phyloP scores from a whole-genome alignment of 2,888 invertebrate genomes.

The Villa cingulata region DNA sequence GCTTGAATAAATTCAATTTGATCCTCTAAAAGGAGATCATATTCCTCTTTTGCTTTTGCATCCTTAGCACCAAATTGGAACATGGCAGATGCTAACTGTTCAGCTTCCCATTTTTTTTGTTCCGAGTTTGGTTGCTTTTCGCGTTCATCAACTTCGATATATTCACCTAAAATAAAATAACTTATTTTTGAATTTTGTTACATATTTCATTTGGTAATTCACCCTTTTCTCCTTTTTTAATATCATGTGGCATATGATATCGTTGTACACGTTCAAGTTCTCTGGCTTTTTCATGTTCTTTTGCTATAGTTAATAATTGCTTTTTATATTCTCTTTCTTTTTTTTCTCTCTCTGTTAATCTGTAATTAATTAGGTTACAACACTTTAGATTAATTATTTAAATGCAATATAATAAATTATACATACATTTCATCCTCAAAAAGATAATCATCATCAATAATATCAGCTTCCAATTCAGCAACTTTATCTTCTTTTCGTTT shows the following conservation, averaged over 20 bases:
- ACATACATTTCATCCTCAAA: slow-evolving; percentile 79
- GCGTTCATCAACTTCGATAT: slow-evolving; percentile 72
- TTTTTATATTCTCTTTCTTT: slow-evolving; percentile 81
- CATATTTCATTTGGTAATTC: background rate
- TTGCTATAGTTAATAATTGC: slow-evolving; percentile 75
- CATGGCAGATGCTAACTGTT: slow-evolving; percentile 84
- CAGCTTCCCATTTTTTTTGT: slow-evolving; percentile 94
- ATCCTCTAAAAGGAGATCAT: slow-evolving; percentile 87
- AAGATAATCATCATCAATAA: slow-evolving; percentile 89
- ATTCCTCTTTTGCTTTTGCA: slow-evolving; percentile 58
- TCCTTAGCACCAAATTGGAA: slow-evolving; percentile 90
- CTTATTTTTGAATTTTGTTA: background rate
- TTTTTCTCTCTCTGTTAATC: slow-evolving; percentile 74
- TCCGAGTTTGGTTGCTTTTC: slow-evolving; percentile 74
- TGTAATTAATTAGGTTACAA: slow-evolving; percentile 31
- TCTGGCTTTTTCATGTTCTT: slow-evolving; percentile 88
- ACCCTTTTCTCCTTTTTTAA: slow-evolving; percentile 58
- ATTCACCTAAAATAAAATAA: slow-evolving; percentile 42
- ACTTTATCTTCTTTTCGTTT: slow-evolving; percentile 96
- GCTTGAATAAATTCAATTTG: slow-evolving; percentile 97
- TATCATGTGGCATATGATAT: slow-evolving; percentile 86
- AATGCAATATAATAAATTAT: background rate
- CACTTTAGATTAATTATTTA: background rate
- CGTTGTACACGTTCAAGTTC: slow-evolving; percentile 86
- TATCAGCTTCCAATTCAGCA: slow-evolving; percentile 85